Conservation (phyloP, 2,113 vertebrate species). For the Labrus mixtus region DNA sequence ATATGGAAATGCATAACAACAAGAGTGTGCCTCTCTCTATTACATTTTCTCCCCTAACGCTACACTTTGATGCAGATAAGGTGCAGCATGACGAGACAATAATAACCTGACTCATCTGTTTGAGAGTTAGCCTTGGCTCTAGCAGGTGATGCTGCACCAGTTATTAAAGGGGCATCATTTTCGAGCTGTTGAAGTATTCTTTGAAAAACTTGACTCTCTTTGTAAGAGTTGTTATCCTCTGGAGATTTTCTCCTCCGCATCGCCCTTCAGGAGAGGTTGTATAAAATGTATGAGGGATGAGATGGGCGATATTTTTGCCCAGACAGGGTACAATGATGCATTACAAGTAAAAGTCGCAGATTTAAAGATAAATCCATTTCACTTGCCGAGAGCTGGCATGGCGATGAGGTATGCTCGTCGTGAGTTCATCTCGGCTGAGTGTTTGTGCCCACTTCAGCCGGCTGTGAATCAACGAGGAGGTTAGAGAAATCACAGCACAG, state of each 20-base stretch:
- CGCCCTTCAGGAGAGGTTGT: conserved; percentile 34
- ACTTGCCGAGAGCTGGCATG: conserved; percentile 40
- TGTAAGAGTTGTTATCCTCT: neutral
- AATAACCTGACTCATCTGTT: too few species aligned
- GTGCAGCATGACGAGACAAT: too few species aligned
- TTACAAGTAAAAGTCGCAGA: conserved; percentile 50
- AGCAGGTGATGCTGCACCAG: too few species aligned
- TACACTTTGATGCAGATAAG: too few species aligned
- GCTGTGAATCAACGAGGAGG: conserved; percentile 67
- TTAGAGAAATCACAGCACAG: conserved; percentile 50
- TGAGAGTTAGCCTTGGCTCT: too few species aligned
- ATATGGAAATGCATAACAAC: too few species aligned
- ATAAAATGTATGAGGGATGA: conserved; percentile 42
- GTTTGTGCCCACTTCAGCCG: conserved; percentile 60
- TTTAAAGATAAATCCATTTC: conserved; percentile 69
- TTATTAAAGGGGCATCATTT: neutral
- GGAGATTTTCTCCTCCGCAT: neutral
- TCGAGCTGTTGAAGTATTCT: neutral
- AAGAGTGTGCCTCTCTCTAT: too few species aligned
- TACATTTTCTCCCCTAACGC: too few species aligned
- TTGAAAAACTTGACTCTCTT: neutral
- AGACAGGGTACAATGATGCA: conserved; percentile 32
- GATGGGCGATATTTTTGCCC: conserved; percentile 32
- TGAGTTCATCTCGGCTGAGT: conserved; percentile 45
- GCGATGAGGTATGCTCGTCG: conserved; percentile 42